Evolutionary conservation across 2,797 vertebrate genomes (phyloP), one percentile per base, ranked within the genome.

Genomic region (Trachops cirrhosus): DNA sequence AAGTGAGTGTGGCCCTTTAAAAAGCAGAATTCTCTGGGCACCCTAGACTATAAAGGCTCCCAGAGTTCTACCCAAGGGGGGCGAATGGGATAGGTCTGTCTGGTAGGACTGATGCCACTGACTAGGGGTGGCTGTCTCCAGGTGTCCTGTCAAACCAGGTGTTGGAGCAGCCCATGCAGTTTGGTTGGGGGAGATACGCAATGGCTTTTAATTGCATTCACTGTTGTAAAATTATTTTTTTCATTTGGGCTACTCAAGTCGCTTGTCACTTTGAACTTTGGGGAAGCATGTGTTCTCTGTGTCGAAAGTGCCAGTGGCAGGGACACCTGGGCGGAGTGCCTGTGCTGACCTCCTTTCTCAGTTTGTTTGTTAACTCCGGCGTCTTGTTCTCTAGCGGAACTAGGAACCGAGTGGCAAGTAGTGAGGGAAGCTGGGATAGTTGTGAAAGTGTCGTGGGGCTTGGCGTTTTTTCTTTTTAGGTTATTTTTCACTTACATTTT

Each of bases 1-100:
- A 39, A 91, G 86, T 91, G 77, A 80, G 26, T 71, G 21, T 62
- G 68, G 37, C 62, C 88, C 91, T 96, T 96, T 92, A 95, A 91
- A 95, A 73, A 84, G 77, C 64, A 82, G 88, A 95, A 92, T 95
- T 83, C 77, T 93, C 57, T 11, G 80, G 9, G 37, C 79, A 9
- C 10, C 37, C 44, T 64, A 79, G 22, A 62, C 75, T 62, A 26
- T 96, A 86, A 90, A 96, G 87, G 46, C 80, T 93, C 0, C 0
- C 37, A 34, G 94, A 62, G 50, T 94, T 95, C 87, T 86, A 37
- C 41, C 24, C 41, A 4, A 32, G 15, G 77, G 24, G 34, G 1
- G 2, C 14, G n/a, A 6, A 57, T 64, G 21, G 48, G 59, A 44
- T 48, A 34, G 41, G 37, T 24, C 52, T 82, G 9, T 70, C 64